Evolutionary conservation across 2,113 vertebrate genomes (phyloP), one percentile per base, ranked within the genome.

Genomic region (Carassius auratus): DNA sequence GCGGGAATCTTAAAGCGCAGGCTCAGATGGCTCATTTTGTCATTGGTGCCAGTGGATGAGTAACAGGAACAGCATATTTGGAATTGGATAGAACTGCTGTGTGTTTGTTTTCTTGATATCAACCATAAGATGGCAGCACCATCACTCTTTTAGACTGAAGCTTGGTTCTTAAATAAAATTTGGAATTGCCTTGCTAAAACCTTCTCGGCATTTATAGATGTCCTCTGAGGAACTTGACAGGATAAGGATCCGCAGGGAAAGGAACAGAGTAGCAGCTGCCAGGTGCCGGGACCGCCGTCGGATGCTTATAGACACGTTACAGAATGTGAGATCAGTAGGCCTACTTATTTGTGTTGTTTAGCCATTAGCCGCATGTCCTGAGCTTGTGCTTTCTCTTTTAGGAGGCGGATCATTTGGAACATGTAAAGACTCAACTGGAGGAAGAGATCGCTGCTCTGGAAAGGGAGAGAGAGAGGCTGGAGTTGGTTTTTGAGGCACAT

Each of bases 361-460:
- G 5, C 59, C 36, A 33, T 10, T 77, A 50, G 23, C 8, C 15
- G 38, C 12, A 69, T 59, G 33, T 42, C 30, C 55, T 85, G 33
- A 61, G 38, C 30, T 80, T 66, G 0, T 59, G 38, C 9, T 75
- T 86, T 30, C 55, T 57, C 15, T 81, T 66, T 8, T 79, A 96
- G 95, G 95, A 96, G 84, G 94, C 95, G 0, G 94, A 96, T 45
- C 90, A 94, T 50, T 86, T 96, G 86, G 95, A 96, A 78, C 88
- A 90, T 0, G 93, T 94, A 57, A 95, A 95, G 73, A 90, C 93
- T 0, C 85, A 88, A 3, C 85, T 96, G 64, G 93, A 94, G 90
- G 89, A 93, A 30, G 94, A 95, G 86, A 94, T 96, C 0, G 91
- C 94, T 5, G 93, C 93, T 33, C 89, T 96, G 52, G 94, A 96